Evolutionary conservation across 2,797 vertebrate genomes (phyloP), one percentile per base, ranked within the genome.

Genomic region (Danio aesculapii): DNA sequence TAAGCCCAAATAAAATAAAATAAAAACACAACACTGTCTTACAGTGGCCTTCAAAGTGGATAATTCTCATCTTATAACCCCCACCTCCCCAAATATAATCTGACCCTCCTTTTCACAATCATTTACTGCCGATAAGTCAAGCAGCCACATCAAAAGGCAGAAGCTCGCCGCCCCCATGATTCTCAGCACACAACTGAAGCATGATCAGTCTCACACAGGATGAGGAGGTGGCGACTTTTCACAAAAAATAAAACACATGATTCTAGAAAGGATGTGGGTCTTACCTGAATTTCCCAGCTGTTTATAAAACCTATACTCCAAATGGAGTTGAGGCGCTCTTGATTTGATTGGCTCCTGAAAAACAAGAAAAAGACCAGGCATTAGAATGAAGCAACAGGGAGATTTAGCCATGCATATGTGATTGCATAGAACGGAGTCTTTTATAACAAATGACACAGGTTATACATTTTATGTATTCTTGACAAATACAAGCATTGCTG

Each of bases 291-390:
- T 96, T 91, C 97, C 97, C 81, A 99, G 95, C 94, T 99, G 98
- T 91, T 99, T 99, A 95, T 99, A 99, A 95, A 98, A 99, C 81
- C 98, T 96, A 89, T 99, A 99, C 88, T 99, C 98, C 93, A 99
- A 93, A 90, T 99, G 98, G 84, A 99, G 95, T 91, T 99, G 98
- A 0, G 98, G 98, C 1, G 98, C 98, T 87, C 97, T 93, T 71
- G 98, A 99, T 89, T 99, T 99, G 85, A 99, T 98, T 81, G 98
- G 98, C 93, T 99, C 98, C 98, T 99, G 89, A 81, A 93, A 92
- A 57, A 84, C 14, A 82, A 30, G 69, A 43, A 58, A 52, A 12
- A 55, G 3, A 53, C 19, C 17, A 30, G 43, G 21, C 16, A 49
- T 81, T 67, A 81, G 19, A 57, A 0, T 1, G 13, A 21, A 68